Base-by-base conservation (phyloP, 2,113 vertebrate genomes). In the Tachycineta bicolor region DNA sequence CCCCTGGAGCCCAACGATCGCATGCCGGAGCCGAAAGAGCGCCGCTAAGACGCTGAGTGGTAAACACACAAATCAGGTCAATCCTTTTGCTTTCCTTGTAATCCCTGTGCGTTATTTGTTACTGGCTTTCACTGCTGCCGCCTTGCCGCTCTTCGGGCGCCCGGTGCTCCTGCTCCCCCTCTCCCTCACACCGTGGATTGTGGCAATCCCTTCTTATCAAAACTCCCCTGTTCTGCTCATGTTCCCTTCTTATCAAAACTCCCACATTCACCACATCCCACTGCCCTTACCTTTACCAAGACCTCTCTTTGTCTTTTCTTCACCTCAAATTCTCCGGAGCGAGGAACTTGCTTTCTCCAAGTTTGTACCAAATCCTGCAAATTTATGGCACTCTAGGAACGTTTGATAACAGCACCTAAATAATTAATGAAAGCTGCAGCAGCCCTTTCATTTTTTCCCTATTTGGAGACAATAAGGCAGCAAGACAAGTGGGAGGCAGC, bases 41-140 rank as follows among this genome's bases (percentile, higher is more conserved):
- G 79, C 94, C 17, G 1, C 85, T 92, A 82, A 96, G 93, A 71
- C 0, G 2, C 93, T 46, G 95, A 94, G 96, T 95, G 92, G 92
- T 96, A 96, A 97, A 96, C 96, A 96, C 94, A 96, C 95, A 95
- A 96, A 97, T 96, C 93, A 96, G 96, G 96, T 96, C 96, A 97
- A 96, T 96, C 88, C 96, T 96, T 96, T 96, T 87, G 80, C 95
- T 94, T 87, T 95, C 86, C 96, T 96, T 95, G 96, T 96, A 97
- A 96, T 97, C 96, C 96, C 88, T 53, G 60, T 39, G 37, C 2
- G 23, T 93, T 94, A 68, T 97, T 96, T 93, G 80, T 79, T 43
- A 39, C 92, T 34, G 92, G 88, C 85, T 92, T 92, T 86, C 82
- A 5, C 62, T 69, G 90, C 90, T 89, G 96, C 92, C 3, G 82